phyloP scores from a whole-genome alignment of 2,797 vertebrate genomes.

The Sardinella longiceps region DNA sequence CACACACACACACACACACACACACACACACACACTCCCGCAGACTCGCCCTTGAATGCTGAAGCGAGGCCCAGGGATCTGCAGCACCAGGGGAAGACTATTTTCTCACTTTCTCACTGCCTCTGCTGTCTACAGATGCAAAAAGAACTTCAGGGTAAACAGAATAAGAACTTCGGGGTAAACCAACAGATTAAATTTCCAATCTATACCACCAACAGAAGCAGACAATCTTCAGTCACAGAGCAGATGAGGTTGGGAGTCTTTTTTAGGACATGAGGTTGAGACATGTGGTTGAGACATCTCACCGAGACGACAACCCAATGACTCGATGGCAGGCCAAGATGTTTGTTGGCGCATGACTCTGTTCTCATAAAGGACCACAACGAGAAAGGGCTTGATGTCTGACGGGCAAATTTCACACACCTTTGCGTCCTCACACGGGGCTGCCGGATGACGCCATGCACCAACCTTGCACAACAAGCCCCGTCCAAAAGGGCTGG shows the following conservation, averaged over 20 bases:
- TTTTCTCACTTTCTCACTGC: background rate
- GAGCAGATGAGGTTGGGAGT: background rate
- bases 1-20: background rate
- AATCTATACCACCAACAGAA: background rate
- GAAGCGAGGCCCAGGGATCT: background rate
- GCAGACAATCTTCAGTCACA: background rate
- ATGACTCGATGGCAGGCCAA: background rate
- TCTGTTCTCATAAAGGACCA: slow-evolving; percentile 27
- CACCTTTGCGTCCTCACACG: background rate
- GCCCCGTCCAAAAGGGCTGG: background rate
- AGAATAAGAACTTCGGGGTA: background rate
- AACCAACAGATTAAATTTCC: background rate
- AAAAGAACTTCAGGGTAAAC: too few relatives aligned
- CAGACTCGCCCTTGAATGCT: slow-evolving; percentile 8
- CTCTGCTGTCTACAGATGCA: background rate
- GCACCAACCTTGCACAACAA: slow-evolving; percentile 7
- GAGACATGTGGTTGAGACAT: too few relatives aligned
- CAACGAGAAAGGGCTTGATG: slow-evolving; percentile 2
- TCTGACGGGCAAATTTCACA: slow-evolving; percentile 31
- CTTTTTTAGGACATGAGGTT: too few relatives aligned
- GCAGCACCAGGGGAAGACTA: background rate
- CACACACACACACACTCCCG: background rate
- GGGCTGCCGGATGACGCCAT: slow-evolving; percentile 19
- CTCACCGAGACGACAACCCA: background rate
- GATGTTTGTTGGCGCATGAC: background rate